These are phyloP conservation scores for Lycaon pictus DNA, from an alignment of 2,113 vertebrate genomes.

Conservation along the genomic window DNA sequence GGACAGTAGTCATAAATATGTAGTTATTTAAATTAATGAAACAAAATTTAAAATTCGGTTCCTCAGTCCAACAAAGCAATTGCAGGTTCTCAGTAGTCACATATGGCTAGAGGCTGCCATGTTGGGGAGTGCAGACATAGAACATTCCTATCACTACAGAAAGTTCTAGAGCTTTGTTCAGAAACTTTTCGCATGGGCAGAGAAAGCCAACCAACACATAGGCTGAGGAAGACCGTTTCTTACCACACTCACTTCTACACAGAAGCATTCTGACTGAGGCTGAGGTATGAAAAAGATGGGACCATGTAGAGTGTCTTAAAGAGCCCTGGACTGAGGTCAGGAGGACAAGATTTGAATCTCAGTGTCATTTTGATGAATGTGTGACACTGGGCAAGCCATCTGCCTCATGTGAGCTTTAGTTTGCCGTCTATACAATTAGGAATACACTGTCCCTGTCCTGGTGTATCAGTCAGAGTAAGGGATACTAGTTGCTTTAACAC, in stretches of 20 bases:
- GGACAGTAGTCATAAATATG: neutral
- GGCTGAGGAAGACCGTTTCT: neutral
- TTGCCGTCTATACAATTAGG: neutral
- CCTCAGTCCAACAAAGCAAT: neutral
- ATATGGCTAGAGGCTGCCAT: neutral
- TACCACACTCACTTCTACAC: neutral
- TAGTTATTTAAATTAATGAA: constrained; percentile 23
- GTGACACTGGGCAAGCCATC: neutral
- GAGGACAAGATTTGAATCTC: neutral
- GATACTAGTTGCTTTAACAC: neutral
- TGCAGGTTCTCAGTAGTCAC: neutral
- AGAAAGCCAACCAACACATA: neutral
- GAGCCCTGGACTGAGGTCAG: neutral
- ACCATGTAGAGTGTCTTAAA: neutral
- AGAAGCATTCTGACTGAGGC: neutral
- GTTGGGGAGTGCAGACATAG: neutral
- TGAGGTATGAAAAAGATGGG: neutral
- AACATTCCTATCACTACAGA: neutral
- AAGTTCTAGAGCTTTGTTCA: constrained; percentile 22
- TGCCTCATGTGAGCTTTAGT: neutral
- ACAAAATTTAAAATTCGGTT: constrained; percentile 7
- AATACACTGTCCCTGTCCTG: neutral
- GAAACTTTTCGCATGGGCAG: neutral
- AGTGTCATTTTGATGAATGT: neutral
- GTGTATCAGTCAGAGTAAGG: neutral